Base-by-base conservation (phyloP, 2,113 vertebrate genomes). In the Edolisoma coerulescens region DNA sequence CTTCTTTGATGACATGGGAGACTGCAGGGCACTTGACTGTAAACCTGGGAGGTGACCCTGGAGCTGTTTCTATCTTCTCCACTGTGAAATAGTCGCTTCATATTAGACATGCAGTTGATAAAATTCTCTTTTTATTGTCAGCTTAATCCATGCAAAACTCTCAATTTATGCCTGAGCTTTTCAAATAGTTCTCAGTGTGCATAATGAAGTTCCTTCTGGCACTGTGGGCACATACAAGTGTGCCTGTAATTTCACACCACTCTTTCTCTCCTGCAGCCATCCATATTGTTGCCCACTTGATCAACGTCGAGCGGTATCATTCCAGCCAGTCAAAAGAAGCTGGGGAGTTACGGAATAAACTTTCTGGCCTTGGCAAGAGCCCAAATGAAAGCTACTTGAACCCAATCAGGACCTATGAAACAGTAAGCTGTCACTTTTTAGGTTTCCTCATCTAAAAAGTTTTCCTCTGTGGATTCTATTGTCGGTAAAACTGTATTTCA, bases 341-440 rank as follows among this genome's bases (percentile, higher is more conserved):
- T 0, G 93, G 92, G 28, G 98, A 89, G 5, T 89, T 98, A 71
- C 68, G 6, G 67, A 97, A 97, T 28, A 98, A 96, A 61, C 98
- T 98, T 64, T 98, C 98, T 91, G 95, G 91, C 87, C 97, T 98
- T 68, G 98, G 98, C 49, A 96, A 93, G 32, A 39, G 75, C 28
- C 91, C 96, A 20, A 98, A 98, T 80, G 98, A 98, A 95, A 98
- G 95, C 93, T 98, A 98, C 96, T 95, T 98, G 95, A 98, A 98
- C 92, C 98, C 98, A 60, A 96, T 98, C 89, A 97, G 98, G 88
- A 98, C 96, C 77, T 95, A 97, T 60, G 94, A 97, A 81, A 95
- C 89, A 0, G 98, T 98, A 97, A 98, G 98, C 89, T 87, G 82
- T 37, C 76, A 69, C 41, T 79, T 76, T 83, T 60, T 57, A 17